Conservation (phyloP, 92 coral and sea anemone species). For the Parazoanthus darwini region DNA sequence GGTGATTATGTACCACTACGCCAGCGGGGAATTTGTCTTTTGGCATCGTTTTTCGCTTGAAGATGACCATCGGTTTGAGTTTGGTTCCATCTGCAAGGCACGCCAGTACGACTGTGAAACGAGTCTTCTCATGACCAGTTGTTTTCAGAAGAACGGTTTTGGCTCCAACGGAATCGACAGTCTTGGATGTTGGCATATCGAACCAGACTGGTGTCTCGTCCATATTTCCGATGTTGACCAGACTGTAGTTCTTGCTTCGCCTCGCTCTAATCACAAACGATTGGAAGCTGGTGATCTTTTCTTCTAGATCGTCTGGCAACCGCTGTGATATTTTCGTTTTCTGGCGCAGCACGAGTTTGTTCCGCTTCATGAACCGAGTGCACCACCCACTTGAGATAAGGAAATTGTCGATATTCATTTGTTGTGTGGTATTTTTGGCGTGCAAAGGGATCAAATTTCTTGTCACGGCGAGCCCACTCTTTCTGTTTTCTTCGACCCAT, state of each 20-base stretch:
- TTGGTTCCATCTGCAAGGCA: slow-evolving; percentile 50
- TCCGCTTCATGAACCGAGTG: no score
- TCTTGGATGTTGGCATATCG: slow-evolving; percentile 49
- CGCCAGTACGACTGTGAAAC: slow-evolving; percentile 42
- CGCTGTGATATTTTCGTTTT: slow-evolving; percentile 18
- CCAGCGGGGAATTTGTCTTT: slow-evolving; percentile 49
- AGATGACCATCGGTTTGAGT: slow-evolving; percentile 51
- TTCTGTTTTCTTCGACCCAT: slow-evolving; percentile 14
- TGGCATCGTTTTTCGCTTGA: slow-evolving; percentile 50
- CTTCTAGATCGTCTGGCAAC: background rate
- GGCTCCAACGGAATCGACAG: background rate
- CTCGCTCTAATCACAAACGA: slow-evolving; percentile 36
- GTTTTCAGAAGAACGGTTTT: slow-evolving; percentile 31
- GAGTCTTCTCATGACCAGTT: slow-evolving; percentile 33
- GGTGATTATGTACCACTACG: slow-evolving; percentile 45
- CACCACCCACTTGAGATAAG: no score
- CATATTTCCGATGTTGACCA: slow-evolving; percentile 36
- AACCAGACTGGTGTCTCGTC: slow-evolving; percentile 49
- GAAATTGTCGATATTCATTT: background rate
- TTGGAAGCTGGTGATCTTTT: slow-evolving; percentile 41
- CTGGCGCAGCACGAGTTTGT: no score
- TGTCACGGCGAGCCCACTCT: slow-evolving; percentile 9
- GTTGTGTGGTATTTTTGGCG: background rate
- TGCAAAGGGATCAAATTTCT: background rate
- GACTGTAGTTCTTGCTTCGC: slow-evolving; percentile 24